Evolutionary conservation across 2,113 vertebrate species (phyloP).

Genomic region (Ranitomeya variabilis): DNA sequence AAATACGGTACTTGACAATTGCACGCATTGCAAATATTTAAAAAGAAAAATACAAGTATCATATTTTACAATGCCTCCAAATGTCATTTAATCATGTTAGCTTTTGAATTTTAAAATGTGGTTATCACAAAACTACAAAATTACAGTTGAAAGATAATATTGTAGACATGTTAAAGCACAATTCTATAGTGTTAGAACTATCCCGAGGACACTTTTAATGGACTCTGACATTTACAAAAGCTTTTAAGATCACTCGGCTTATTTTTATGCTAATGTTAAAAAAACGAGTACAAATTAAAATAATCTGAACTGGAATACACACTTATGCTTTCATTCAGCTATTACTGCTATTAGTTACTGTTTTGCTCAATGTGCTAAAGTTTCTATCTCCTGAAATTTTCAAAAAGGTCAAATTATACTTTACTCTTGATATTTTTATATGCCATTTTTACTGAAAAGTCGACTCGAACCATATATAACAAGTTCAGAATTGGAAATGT

Average conservation of each 20-base stretch:
- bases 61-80: neutral
- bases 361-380: neutral
- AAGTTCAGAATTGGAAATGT: too few relatives aligned
- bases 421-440: too few relatives aligned
- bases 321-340: neutral
- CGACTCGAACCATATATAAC: too few relatives aligned
- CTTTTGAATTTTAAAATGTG: slow-evolving; percentile 10
- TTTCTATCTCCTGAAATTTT: neutral
- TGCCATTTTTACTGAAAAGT: too few relatives aligned
- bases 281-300: slow-evolving; percentile 7
- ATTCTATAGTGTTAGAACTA: slow-evolving; percentile 14
- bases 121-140: neutral
- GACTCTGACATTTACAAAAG: slow-evolving; percentile 9
- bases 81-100: neutral
- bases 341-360: neutral
- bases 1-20: too few relatives aligned
- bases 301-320: slow-evolving; percentile 3
- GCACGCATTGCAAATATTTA: neutral
- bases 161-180: slow-evolving; percentile 9
- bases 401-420: neutral
- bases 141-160: slow-evolving; percentile 33
- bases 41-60: neutral
- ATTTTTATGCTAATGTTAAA: slow-evolving; percentile 20
- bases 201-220: slow-evolving; percentile 30
- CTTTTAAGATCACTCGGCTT: slow-evolving; percentile 29